Evolutionary conservation across 1,140 invertebrate species (phyloP).

Genomic region (Nilaparvata lugens): DNA sequence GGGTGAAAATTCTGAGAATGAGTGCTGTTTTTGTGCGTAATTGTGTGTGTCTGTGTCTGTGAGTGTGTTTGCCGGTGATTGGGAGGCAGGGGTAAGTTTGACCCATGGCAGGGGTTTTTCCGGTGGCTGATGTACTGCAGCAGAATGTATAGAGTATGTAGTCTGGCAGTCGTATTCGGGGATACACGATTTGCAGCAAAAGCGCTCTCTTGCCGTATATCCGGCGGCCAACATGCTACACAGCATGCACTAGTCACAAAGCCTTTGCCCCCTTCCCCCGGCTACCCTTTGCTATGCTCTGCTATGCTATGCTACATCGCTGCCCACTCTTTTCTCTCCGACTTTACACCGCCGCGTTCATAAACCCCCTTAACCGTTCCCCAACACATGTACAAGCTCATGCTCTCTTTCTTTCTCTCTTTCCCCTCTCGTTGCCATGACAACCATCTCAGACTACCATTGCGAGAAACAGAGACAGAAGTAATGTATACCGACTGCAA

Average conservation of each 20-base stretch:
- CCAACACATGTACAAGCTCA: slow-evolving; percentile 13
- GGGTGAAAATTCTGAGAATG: background rate
- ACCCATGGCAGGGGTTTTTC: background rate
- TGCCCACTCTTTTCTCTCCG: slow-evolving; percentile 22
- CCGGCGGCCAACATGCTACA: background rate
- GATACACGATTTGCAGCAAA: slow-evolving; percentile 1
- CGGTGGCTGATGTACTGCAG: background rate
- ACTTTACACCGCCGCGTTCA: slow-evolving; percentile 9
- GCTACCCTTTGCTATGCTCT: slow-evolving; percentile 18
- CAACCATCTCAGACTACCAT: background rate
- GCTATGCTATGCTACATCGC: slow-evolving; percentile 36
- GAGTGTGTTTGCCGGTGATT: background rate
- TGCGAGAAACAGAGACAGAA: background rate
- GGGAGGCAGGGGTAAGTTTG: background rate
- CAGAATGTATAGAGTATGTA: background rate
- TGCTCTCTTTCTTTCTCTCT: slow-evolving; percentile 1
- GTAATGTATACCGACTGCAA: background rate
- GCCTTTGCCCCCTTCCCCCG: slow-evolving; percentile 18
- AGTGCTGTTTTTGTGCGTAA: background rate
- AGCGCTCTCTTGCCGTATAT: background rate
- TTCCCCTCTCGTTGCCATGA: slow-evolving; percentile 11
- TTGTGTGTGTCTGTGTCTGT: background rate
- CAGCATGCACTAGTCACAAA: background rate
- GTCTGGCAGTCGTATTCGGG: background rate
- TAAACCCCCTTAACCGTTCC: slow-evolving; percentile 28